Evolutionary conservation across 2,113 vertebrate genomes (phyloP), one percentile per base, ranked within the genome.

Genomic region (Propithecus coquereli): DNA sequence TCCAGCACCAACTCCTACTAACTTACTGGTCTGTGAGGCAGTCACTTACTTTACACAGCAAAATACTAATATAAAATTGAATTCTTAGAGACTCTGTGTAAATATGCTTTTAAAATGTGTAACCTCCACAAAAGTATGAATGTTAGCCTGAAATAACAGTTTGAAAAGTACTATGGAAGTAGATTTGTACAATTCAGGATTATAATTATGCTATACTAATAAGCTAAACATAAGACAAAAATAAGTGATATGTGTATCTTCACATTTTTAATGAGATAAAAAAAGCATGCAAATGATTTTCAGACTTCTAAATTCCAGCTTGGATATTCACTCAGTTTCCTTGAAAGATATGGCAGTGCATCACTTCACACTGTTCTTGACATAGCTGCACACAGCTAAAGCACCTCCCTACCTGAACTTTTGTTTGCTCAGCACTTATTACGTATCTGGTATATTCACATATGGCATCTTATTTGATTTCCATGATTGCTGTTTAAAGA

Each of bases 171-270:
- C 25, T 45, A 87, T 34, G 68, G 63, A 71, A 82, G 32, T 10
- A 23, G 8, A 74, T 68, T 52, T 76, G 12, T 34, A 93, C 34
- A 95, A 76, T 52, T 43, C 59, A 76, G 50, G 27, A 54, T 37
- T 66, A 65, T 8, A 63, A 76, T 54, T 83, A 86, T 10, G 0
- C 66, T 89, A 89, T n/a, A 61, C 8, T n/a, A 50, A 66, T 82
- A 57, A 92, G 76, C 47, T 81, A 91, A 14, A 81, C 37, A 70
- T 52, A 79, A 88, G 37, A 66, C 89, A 52, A 94, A 87, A 93
- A 40, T 65, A 73, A 85, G 25, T 65, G 13, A 81, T 25, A 8
- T 70, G 12, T 74, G 3, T 63, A 37, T 61, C 7, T 23, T 7
- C 30, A 32, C 70, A 45, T 54, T 81, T 89, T 90, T 45, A 82